phyloP scores from a whole-genome alignment of 1,140 invertebrate species.

The Brevipalpus yothersi region DNA sequence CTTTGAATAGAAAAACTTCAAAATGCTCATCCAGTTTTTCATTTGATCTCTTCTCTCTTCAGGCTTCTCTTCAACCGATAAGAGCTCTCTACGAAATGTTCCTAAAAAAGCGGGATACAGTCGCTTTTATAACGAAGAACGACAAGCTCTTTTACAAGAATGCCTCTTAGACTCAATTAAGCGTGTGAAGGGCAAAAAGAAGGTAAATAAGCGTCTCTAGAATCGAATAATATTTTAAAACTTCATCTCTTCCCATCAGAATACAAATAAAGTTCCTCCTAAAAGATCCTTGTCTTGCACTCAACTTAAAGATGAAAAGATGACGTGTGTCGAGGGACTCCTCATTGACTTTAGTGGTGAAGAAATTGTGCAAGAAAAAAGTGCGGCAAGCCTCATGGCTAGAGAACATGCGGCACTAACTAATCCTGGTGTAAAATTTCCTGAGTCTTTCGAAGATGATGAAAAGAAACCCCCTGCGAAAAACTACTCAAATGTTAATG shows the following conservation, averaged over 20 bases:
- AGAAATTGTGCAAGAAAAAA: constrained; percentile 2
- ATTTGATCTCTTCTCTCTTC: too few relatives aligned
- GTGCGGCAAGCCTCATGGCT: neutral
- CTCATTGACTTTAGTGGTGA: constrained; percentile 21
- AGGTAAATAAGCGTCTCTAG: neutral
- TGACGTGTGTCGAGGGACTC: constrained; percentile 14
- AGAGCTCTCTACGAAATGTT: neutral
- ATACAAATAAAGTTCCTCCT: neutral
- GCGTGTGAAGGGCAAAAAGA: neutral
- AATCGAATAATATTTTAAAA: too few relatives aligned
- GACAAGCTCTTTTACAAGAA: too few relatives aligned
- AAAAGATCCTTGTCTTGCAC: neutral
- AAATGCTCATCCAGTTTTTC: neutral
- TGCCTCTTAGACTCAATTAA: too few relatives aligned
- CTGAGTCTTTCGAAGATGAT: neutral
- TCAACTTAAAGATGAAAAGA: constrained; percentile 3
- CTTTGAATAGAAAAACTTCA: neutral
- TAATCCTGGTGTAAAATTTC: neutral
- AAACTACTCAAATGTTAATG: neutral
- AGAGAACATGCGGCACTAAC: neutral
- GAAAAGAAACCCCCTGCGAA: neutral
- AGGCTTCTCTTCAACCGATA: neutral
- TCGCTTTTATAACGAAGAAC: neutral
- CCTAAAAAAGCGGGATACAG: neutral
- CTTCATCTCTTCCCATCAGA: too few relatives aligned